Evolutionary conservation across 1,140 invertebrate genomes (phyloP), one percentile per base, ranked within the genome.

Genomic region (Drosophila funebris): DNA sequence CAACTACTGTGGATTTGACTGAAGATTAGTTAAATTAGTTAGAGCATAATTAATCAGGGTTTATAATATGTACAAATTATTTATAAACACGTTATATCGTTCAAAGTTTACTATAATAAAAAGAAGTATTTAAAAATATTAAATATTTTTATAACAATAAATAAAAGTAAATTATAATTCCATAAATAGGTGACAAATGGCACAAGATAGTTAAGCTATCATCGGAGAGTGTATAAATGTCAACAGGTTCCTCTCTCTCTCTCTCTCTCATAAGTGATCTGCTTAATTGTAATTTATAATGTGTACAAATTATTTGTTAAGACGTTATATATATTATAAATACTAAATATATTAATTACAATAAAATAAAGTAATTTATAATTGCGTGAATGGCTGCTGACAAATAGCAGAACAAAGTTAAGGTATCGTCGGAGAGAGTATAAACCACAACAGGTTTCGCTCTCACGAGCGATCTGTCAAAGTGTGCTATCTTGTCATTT

Each of bases 1-100:
- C 13, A 29, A 29, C 3, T 11, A 62, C 77, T 20, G 81, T 84
- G 31, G 80, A 84, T 68, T 75, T 84, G 61, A 84, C 81, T 68
- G 76, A 76, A 20, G 73, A 81, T 37, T 66, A 57, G 29, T 4
- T 2, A 16, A 36, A 16, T 56, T 43, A 18, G 14, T 29, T 37
- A 43, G 4, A 7, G 0, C 11, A 2, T 18, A 2, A 54, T 29
- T 14, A 33, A 43, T 14, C 18, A 36, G 43, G 14, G 64, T 22
- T 18, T 16, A 9, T 37, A 8, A 8, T 6, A 13, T 37, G 20
- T 60, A 50, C 33, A 68, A 60, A 52, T 22, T 22, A 22, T 8
- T 24, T 22, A 54, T 39, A 7, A 3, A 37, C 11, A 6, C 8
- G 11, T 37, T 22, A 11, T n/a, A 37, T 13, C 3, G 2, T 37